Conservation (phyloP, 1,140 invertebrate genomes). For the Drosophila kurseongensis region DNA sequence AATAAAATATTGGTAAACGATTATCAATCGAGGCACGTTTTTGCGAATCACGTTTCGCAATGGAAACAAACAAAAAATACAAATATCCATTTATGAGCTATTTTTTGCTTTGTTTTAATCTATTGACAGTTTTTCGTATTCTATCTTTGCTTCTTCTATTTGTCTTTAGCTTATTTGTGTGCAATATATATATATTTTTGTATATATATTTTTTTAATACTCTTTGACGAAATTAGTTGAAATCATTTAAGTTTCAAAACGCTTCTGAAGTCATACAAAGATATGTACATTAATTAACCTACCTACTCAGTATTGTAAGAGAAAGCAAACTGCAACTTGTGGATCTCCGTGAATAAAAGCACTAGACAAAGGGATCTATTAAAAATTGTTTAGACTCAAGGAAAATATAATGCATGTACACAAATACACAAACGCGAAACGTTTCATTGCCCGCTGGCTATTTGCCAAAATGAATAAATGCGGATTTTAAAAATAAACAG, state of each 20-base stretch:
- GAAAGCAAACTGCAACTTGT: constrained; percentile 37
- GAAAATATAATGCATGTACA: constrained; percentile 18
- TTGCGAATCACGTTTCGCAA: constrained; percentile 60
- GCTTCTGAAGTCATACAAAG: too few relatives aligned
- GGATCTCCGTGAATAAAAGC: constrained; percentile 18
- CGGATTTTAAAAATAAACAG: constrained; percentile 56
- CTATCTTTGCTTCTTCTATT: neutral
- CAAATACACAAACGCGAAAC: constrained; percentile 11
- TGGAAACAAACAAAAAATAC: constrained; percentile 30
- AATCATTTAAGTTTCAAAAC: too few relatives aligned
- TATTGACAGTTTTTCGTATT: constrained; percentile 14
- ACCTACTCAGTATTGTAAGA: too few relatives aligned
- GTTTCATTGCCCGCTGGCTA: constrained; percentile 42
- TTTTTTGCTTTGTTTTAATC: constrained; percentile 8
- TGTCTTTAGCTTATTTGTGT: constrained; percentile 1
- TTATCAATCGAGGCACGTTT: constrained; percentile 66
- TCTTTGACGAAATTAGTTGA: too few relatives aligned
- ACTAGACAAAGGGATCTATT: constrained; percentile 28
- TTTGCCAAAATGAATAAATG: constrained; percentile 54
- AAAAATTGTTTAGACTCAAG: constrained; percentile 22
- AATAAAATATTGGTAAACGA: constrained; percentile 27
- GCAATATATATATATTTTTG: neutral
- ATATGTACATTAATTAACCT: too few relatives aligned
- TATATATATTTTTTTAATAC: neutral
- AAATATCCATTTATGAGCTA: constrained; percentile 5